Evolutionary conservation across 2,113 vertebrate species (phyloP).

Genomic region (Telmatochromis brichardi): DNA sequence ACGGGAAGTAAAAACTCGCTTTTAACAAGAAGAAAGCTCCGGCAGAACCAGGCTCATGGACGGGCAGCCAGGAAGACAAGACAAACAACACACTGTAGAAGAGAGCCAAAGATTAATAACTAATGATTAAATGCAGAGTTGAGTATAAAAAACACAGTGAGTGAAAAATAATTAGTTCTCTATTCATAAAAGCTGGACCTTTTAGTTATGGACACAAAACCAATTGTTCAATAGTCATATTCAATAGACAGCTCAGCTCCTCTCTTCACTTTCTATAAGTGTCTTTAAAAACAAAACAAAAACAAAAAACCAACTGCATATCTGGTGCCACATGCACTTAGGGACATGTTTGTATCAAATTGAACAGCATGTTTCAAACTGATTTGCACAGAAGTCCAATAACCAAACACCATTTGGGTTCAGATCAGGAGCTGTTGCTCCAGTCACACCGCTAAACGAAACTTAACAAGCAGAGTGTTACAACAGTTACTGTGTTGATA

Average conservation of each 20-base stretch:
- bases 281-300: neutral
- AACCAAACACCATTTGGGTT: neutral
- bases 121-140: no score
- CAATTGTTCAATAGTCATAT: neutral
- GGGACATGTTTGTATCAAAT: no score
- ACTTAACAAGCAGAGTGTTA: neutral
- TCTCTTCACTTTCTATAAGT: neutral
- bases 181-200: rapidly evolving
- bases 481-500: neutral
- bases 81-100: no score
- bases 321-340: neutral
- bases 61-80: no score
- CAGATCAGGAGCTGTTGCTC: neutral
- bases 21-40: neutral
- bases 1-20: neutral
- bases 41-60: no score
- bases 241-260: neutral
- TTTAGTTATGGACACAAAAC: neutral
- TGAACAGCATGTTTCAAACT: no score
- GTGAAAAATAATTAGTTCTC: neutral
- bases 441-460: rapidly evolving
- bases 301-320: neutral
- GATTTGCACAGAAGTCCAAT: neutral
- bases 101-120: no score
- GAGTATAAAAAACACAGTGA: no score